Conservation (phyloP, 1,140 invertebrate species). For the Macrotrachela quadricornifera region DNA sequence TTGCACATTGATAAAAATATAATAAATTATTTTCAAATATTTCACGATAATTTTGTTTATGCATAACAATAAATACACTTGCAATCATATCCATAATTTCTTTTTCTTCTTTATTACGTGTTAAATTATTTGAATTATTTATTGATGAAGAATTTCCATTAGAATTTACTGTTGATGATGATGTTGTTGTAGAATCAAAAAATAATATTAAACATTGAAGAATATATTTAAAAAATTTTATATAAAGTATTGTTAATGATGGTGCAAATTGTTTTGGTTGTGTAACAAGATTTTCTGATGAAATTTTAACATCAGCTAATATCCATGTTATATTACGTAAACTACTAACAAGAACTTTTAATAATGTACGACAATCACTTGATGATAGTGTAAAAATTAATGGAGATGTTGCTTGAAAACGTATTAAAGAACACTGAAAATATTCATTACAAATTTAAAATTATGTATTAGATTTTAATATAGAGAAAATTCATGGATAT, state of each 20-base stretch:
- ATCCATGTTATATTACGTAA: not conserved
- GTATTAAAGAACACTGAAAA: not conserved
- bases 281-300: slow-evolving; percentile 16
- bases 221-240: slow-evolving; percentile 74
- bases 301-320: not conserved
- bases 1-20: not conserved
- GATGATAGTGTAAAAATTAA: not conserved
- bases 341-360: not conserved
- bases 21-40: slow-evolving; percentile 4
- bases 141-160: too few relatives aligned
- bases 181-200: slow-evolving; percentile 39
- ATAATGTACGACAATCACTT: not conserved
- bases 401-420: not conserved
- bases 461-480: too few relatives aligned
- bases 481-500: too few relatives aligned
- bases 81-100: slow-evolving; percentile 88
- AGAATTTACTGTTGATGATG: not conserved
- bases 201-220: slow-evolving; percentile 58
- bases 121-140: slow-evolving; percentile 31
- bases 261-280: slow-evolving; percentile 54
- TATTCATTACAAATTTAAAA: too few relatives aligned
- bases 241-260: slow-evolving; percentile 69
- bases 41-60: not conserved
- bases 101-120: slow-evolving; percentile 72
- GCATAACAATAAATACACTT: slow-evolving; percentile 34